Conservation (phyloP, 1,140 invertebrate genomes). For the Pseudomyrmex cubaensis region DNA sequence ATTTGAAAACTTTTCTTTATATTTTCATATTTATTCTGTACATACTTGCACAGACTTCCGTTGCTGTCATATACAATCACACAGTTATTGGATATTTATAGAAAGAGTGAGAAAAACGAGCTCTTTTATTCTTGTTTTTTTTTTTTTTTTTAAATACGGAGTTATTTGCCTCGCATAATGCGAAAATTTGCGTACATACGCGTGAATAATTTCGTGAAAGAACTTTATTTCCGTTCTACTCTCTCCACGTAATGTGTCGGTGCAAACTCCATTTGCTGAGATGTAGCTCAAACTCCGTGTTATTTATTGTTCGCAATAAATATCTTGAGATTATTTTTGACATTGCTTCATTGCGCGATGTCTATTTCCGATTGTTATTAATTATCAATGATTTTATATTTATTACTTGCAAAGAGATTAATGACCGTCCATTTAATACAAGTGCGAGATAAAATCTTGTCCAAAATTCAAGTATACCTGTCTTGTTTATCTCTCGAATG, state of each 20-base stretch:
- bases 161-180: slow-evolving; percentile 9
- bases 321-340: neutral
- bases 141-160: neutral
- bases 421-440: neutral
- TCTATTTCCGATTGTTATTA: neutral
- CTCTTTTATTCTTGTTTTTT: neutral
- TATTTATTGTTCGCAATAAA: neutral
- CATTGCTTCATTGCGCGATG: neutral
- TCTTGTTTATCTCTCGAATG: slow-evolving; percentile 51
- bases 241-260: neutral
- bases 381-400: slow-evolving; percentile 4
- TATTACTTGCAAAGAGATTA: neutral
- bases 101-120: no score
- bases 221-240: neutral
- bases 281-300: no score
- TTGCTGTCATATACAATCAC: neutral
- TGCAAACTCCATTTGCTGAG: neutral
- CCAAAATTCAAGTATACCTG: slow-evolving; percentile 36
- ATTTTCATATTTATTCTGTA: no score
- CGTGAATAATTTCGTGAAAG: no score
- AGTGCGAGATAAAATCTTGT: slow-evolving; percentile 20
- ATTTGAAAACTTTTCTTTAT: no score
- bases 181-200: no score
- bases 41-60: neutral
- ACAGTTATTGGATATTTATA: slow-evolving; percentile 3